Evolutionary conservation across 2,888 invertebrate species (phyloP), one percentile per base, ranked within the genome.

Genomic region (Epinotia demarniana): DNA sequence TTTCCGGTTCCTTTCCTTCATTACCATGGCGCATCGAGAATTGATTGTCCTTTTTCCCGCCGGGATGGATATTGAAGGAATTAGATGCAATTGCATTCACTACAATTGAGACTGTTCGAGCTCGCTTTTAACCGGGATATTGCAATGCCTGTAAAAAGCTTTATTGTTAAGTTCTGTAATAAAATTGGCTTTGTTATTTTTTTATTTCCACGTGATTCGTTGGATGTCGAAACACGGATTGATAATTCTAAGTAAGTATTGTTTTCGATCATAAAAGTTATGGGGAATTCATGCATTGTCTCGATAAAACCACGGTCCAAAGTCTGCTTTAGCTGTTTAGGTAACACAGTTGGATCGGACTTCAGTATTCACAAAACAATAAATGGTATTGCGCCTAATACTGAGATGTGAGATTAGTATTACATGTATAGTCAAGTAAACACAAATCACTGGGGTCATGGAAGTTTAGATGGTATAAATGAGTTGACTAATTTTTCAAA

Each of bases 31-130:
- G 33, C 58, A 53, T 72, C 18, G 66, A 13, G 46, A 72, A 75
- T 61, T 70, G 60, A 60, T 75, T 66, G 64, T 67, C 23, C 55
- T 67, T 61, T 78, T 77, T 77, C 77, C 75, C 13, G 75, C 80
- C 86, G 86, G 83, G 82, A 83, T 72, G 80, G 80, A 90, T 87
- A 81, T 83, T 79, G 82, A 77, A 84, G 84, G 85, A 90, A 90
- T 90, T 90, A 90, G 86, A 88, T 85, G 89, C 88, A 89, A 90
- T 90, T 89, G 88, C 87, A 90, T 88, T 88, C 86, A 85, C 82
- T 86, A 77, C 82, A 85, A 90, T 90, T 86, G 88, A 87, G 86
- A 86, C 87, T 84, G 83, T 82, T 57, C 61, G 57, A 13, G 46
- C 57, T 67, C 55, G 75, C 71, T 60, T 72, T 72, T 67, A 53